Evolutionary conservation across 2,113 vertebrate species (phyloP).

Genomic region (Motacilla alba): DNA sequence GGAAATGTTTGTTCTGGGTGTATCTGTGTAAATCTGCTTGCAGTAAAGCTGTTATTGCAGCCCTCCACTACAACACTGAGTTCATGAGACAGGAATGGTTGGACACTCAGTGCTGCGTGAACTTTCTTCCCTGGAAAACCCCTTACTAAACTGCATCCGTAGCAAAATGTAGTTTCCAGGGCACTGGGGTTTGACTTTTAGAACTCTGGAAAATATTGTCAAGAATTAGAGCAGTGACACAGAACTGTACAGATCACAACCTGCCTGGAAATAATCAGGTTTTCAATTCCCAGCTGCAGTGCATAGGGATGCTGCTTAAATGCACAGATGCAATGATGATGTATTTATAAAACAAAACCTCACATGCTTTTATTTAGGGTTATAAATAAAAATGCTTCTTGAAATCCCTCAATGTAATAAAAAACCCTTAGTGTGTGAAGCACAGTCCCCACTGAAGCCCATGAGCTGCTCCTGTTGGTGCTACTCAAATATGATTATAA

Average conservation of each 20-base stretch:
- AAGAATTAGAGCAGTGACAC: not conserved
- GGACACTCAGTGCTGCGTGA: not conserved
- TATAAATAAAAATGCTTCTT: not conserved
- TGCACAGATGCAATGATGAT: not conserved
- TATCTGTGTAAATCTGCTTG: slow-evolving; percentile 54
- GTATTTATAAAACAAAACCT: not conserved
- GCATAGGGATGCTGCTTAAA: not conserved
- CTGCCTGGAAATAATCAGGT: not conserved
- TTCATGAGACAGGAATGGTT: not conserved
- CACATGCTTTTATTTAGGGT: not conserved
- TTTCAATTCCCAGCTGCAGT: not conserved
- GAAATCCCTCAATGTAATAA: not conserved
- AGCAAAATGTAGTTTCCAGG: not conserved
- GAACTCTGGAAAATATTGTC: not conserved
- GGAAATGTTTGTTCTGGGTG: slow-evolving; percentile 68
- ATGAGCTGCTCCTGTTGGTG: not conserved
- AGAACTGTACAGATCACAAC: not conserved
- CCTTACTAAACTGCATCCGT: not conserved
- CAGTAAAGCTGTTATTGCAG: slow-evolving; percentile 41
- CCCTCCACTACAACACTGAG: not conserved
- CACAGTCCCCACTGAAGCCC: not conserved
- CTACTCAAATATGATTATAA: not conserved
- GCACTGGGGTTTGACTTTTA: not conserved
- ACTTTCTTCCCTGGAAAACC: not conserved
- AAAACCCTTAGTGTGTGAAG: not conserved